Conservation (phyloP, 23 tunicate genomes). For the Styela clava region DNA sequence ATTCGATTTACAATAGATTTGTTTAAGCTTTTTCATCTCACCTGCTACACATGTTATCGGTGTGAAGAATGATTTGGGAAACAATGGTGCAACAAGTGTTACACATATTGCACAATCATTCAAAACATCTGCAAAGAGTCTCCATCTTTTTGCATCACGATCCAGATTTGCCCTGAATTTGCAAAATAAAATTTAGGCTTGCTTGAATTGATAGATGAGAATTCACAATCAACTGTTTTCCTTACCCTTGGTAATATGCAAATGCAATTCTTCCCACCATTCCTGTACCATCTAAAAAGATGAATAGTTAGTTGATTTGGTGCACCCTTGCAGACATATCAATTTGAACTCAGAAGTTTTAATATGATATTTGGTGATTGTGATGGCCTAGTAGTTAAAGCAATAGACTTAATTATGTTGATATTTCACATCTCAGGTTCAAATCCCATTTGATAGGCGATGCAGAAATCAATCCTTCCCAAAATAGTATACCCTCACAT, state of each 20-base stretch:
- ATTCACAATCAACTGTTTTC: not conserved
- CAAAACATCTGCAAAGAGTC: conserved; percentile 90
- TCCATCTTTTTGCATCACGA: conserved; percentile 81
- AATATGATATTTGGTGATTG: too few relatives aligned
- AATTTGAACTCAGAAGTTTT: too few relatives aligned
- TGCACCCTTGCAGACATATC: too few relatives aligned
- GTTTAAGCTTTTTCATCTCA: conserved; percentile 2
- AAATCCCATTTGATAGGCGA: too few relatives aligned
- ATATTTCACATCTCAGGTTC: too few relatives aligned
- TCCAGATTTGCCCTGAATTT: conserved; percentile 57
- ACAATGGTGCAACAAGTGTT: conserved; percentile 62
- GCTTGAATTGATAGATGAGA: not conserved
- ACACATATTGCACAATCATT: conserved; percentile 83
- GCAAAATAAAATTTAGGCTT: not conserved
- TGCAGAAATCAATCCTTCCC: too few relatives aligned
- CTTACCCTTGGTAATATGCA: conserved; percentile 91
- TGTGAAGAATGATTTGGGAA: conserved; percentile 74
- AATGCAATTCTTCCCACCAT: conserved; percentile 91
- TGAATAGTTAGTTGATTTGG: too few relatives aligned
- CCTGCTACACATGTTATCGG: conserved; percentile 66
- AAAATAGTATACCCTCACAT: too few relatives aligned
- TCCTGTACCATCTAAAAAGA: conserved; percentile 81
- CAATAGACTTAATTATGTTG: too few relatives aligned
- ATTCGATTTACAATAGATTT: too few relatives aligned
- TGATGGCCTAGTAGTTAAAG: too few relatives aligned